Base-by-base conservation (phyloP, 1,140 invertebrate genomes). In the Oryctes rhinoceros region DNA sequence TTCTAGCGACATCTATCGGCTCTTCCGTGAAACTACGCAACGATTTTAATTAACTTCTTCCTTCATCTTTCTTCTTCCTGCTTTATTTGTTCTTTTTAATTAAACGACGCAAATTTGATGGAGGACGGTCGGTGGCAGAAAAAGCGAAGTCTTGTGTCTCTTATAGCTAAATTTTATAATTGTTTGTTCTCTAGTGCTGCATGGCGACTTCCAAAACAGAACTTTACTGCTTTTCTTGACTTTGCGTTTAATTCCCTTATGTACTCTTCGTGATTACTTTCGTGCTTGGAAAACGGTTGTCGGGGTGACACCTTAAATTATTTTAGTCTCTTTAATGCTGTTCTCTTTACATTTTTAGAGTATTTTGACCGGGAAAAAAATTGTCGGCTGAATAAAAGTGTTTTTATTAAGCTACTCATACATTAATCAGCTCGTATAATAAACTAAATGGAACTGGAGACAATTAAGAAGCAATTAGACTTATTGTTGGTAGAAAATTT, bases 81-180 rank as follows among this genome's bases (percentile, higher is more conserved):
- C 65, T 71, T 35, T 71, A 24, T 71, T 71, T 71, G 65, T 71
- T 71, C 24, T 71, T 71, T 71, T 71, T 71, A 71, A 71, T 71
- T 71, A 71, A 71, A 71, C 65, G 65, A 35, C 9, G 20, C 65
- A 71, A 59, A 59, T 59, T 59, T 59, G 53, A 37, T 71, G 65
- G 24, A 71, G 35, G 11, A 9, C 20, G 65, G 24, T 71, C 11
- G 65, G 13, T 13, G 65, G 20, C 65, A 35, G 24, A 35, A 71
- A 71, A 71, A 71, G 65, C 65, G 11, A 71, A 71, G 65, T 30
- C 24, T 10, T 71, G 53, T 15, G 24, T 71, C 65, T 37, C 65
- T 71, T 24, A 37, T 71, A 37, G 65, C 35, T 30, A 30, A 71
- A 71, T 71, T 71, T 71, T 71, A 71, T 71, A 71, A 71, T 71